Conservation (phyloP, 2,797 vertebrate species). For the Melanotaenia parkinsoni region DNA sequence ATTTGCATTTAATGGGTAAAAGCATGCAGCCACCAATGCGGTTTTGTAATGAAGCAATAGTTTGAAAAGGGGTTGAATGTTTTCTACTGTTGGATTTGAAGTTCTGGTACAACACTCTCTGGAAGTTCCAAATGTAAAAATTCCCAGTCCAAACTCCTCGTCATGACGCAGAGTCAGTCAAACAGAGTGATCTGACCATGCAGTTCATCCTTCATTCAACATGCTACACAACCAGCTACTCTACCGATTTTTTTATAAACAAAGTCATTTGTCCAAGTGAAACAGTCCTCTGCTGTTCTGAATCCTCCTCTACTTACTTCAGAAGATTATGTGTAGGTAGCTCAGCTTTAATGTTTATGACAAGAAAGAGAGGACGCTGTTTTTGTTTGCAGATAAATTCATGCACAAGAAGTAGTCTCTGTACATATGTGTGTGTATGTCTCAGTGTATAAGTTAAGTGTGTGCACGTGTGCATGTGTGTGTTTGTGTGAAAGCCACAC, state of each 20-base stretch:
- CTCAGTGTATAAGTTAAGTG: conserved; percentile 69
- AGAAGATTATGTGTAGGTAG: conserved; percentile 35
- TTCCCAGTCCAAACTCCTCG: conserved; percentile 22
- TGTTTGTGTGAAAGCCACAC: conserved; percentile 5
- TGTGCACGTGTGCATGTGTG: conserved; percentile 30
- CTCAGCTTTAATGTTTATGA: conserved; percentile 50
- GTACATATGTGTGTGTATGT: conserved; percentile 67
- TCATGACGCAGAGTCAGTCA: conserved; percentile 27
- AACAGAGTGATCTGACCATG: conserved; percentile 41
- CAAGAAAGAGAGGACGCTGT: conserved; percentile 41
- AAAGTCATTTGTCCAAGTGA: conserved; percentile 38
- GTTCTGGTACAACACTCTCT: conserved; percentile 20
- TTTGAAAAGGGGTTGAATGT: conserved; percentile 7
- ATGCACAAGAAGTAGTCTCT: conserved; percentile 64
- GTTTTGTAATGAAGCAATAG: conserved; percentile 30
- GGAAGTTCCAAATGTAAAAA: conserved; percentile 25
- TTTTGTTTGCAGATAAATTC: conserved; percentile 57
- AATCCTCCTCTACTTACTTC: conserved; percentile 50
- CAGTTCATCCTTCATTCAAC: conserved; percentile 58
- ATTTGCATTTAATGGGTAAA: conserved; percentile 38
- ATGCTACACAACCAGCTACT: conserved; percentile 44
- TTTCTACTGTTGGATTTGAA: conserved; percentile 9
- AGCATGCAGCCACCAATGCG: conserved; percentile 32
- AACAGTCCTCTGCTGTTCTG: conserved; percentile 31
- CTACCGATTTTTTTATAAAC: conserved; percentile 28